Evolutionary conservation across 2,888 invertebrate species (phyloP).

Genomic region (Chaetoderma sp.): DNA sequence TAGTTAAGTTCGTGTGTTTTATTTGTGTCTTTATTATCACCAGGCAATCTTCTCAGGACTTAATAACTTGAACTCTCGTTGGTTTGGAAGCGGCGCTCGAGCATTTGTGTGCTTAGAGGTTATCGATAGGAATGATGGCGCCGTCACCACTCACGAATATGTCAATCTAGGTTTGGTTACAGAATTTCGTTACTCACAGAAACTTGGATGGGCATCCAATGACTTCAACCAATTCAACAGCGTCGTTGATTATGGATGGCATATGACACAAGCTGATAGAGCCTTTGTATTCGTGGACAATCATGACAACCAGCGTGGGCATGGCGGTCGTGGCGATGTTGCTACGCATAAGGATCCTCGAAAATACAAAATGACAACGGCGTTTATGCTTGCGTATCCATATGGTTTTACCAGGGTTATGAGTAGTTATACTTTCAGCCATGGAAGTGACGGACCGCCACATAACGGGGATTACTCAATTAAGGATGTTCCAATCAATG

Average conservation of each 20-base stretch:
- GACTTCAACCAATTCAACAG: background rate
- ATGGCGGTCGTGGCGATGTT: background rate
- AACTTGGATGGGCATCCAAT: constrained; percentile 17
- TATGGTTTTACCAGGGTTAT: constrained; percentile 79
- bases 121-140: constrained; percentile 37
- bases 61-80: constrained; percentile 12
- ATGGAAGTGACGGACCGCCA: constrained; percentile 48
- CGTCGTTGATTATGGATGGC: constrained; percentile 14
- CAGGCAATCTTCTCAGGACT: constrained; percentile 25
- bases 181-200: constrained; percentile 77
- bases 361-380: constrained; percentile 75
- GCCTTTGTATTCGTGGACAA: constrained; percentile 87
- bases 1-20: no score
- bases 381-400: constrained; percentile 82
- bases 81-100: constrained; percentile 26
- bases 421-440: constrained; percentile 81
- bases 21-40: no score
- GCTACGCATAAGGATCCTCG: constrained; percentile 12
- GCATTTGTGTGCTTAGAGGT: constrained; percentile 41
- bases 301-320: constrained; percentile 89
- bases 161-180: constrained; percentile 74
- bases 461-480: constrained; percentile 48
- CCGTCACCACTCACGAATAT: constrained; percentile 39
- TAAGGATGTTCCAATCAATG: constrained; percentile 58
- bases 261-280: constrained; percentile 43